Evolutionary conservation across 2,888 invertebrate species (phyloP), one percentile per base, ranked within the genome.

Genomic region (Dryobotodes eremita): DNA sequence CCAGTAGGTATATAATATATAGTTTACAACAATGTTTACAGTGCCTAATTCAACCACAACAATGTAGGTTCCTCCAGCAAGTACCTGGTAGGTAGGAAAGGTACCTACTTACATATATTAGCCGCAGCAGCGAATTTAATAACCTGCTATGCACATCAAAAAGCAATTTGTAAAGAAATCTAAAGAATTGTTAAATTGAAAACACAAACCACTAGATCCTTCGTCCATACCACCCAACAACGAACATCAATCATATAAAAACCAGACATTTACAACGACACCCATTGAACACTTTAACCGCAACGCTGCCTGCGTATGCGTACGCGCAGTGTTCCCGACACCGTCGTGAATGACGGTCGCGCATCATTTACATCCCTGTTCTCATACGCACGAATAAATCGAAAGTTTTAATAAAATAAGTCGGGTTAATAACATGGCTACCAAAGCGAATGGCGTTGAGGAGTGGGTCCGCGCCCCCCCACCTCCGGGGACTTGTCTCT

Each of bases 381-480:
- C 71, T 42, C 50, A 13, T 11, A 62, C 46, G 59, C 31, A 74
- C 65, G 69, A 48, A 65, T 64, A 59, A 69, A 65, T 82, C 77
- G 77, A 64, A 53, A 71, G 46, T 57, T 72, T 75, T 23, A 3
- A 17, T 36, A 36, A 17, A 73, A 48, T 46, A 55, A 50, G 15
- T 46, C 66, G 57, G 55, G 69, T 77, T 48, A 50, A 62, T 46
- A 65, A 85, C 74, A 95, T 96, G 95, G 92, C 92, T 15, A 88
- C 89, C 72, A 96, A 96, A 90, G 82, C 92, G 17, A 96, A 96
- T 78, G 95, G 95, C n/a, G 84, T 94, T 17, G 96, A 96, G 13
- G 95, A 95, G 10, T 96, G 96, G 96, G 93, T 94, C 0, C 88
- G 96, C 31, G 94, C 93, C 0, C 96, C 96, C 0, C 95, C 95